Evolutionary conservation across 2,797 vertebrate genomes (phyloP).

Genomic region (Acanthornis magna): DNA sequence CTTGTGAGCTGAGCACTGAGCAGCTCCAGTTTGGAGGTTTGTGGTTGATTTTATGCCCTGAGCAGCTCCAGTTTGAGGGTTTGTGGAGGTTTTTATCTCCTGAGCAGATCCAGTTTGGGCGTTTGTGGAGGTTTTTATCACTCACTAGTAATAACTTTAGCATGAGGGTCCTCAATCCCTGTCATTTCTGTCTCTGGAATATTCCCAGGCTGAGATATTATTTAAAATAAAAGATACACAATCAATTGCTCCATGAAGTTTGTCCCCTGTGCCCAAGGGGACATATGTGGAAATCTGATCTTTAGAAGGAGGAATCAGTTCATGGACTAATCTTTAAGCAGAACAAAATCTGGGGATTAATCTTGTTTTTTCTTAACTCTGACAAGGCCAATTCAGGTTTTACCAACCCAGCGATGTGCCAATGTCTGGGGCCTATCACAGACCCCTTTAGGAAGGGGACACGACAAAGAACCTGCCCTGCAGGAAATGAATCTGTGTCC

Average conservation of each 20-base stretch:
- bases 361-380: background rate
- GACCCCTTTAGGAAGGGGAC: background rate
- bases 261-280: background rate
- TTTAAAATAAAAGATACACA: background rate
- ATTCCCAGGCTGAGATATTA: background rate
- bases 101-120: background rate
- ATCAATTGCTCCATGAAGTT: background rate
- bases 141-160: background rate
- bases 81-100: background rate
- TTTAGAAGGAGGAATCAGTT: background rate
- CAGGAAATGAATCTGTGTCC: background rate
- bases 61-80: background rate
- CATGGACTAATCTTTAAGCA: background rate
- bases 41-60: background rate
- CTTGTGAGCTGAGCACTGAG: background rate
- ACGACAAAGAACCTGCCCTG: background rate
- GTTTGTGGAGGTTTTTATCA: background rate
- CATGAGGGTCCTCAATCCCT: background rate
- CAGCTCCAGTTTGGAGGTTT: background rate
- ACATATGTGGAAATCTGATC: background rate
- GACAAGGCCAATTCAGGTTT: background rate
- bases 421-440: background rate
- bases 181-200: background rate
- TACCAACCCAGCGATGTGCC: background rate
- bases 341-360: background rate